Conservation (phyloP, 1,140 invertebrate genomes). For the Trichonephila clavata region DNA sequence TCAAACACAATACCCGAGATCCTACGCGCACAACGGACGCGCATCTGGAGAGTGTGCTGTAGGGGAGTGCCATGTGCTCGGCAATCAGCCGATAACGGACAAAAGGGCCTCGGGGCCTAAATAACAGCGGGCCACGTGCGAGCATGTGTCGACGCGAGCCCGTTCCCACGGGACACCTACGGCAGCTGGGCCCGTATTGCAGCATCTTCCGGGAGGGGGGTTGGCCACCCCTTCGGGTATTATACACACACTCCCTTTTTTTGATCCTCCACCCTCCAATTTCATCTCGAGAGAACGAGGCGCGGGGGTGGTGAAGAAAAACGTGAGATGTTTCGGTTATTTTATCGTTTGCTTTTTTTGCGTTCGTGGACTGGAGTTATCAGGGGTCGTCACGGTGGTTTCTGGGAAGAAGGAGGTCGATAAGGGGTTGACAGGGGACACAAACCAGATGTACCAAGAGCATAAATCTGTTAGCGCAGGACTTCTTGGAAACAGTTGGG, state of each 20-base stretch:
- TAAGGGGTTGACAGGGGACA: slow-evolving; percentile 20
- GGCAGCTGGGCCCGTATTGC: slow-evolving; percentile 16
- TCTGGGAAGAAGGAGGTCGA: not conserved
- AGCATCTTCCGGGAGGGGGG: slow-evolving; percentile 52
- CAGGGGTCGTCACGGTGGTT: slow-evolving; percentile 41
- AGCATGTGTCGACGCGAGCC: slow-evolving; percentile 45
- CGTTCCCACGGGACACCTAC: slow-evolving; percentile 71
- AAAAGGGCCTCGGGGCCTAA: slow-evolving; percentile 43
- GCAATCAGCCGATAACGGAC: slow-evolving; percentile 51
- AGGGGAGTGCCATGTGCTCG: slow-evolving; percentile 30
- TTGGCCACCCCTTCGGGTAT: not conserved
- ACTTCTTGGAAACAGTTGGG: not conserved
- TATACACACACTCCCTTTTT: not conserved
- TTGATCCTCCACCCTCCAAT: not conserved
- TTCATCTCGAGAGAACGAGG: not conserved
- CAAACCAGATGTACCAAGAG: not conserved
- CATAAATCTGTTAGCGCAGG: not conserved
- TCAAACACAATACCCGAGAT: not conserved
- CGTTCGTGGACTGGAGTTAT: not conserved
- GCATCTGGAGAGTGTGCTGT: not conserved
- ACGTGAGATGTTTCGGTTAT: not conserved
- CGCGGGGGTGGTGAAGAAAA: not conserved
- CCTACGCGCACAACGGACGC: not conserved
- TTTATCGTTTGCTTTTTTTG: not conserved
- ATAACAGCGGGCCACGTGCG: slow-evolving; percentile 54